Conservation (phyloP, 2,797 vertebrate species). For the Neostethus bicornis region DNA sequence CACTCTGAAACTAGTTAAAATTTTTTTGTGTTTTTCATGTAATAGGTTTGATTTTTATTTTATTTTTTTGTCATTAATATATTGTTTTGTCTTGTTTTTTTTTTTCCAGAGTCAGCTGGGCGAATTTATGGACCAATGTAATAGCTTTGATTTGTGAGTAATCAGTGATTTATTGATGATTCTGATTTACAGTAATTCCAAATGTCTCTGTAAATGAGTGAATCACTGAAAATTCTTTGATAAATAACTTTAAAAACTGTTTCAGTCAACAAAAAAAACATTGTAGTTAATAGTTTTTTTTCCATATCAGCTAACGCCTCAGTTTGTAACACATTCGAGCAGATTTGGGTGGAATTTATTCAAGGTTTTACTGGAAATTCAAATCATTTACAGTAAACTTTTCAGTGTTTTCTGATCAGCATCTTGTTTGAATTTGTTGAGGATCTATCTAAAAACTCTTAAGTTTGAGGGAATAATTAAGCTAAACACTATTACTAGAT, state of each 20-base stretch:
- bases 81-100: slow-evolving; percentile 13
- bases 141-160: slow-evolving; percentile 95
- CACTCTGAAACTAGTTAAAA: not conserved
- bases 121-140: slow-evolving; percentile 94
- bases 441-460: not conserved
- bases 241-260: not conserved
- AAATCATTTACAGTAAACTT: not conserved
- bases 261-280: too few relatives aligned
- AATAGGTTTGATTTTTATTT: not conserved
- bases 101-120: slow-evolving; percentile 84
- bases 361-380: not conserved
- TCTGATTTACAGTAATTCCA: not conserved
- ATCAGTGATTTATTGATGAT: slow-evolving; percentile 1
- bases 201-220: not conserved
- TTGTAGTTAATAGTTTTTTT: too few relatives aligned
- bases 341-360: too few relatives aligned
- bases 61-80: not conserved
- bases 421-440: not conserved
- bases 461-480: too few relatives aligned
- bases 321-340: too few relatives aligned
- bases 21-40: too few relatives aligned
- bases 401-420: not conserved
- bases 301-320: not conserved
- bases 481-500: too few relatives aligned
- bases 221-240: not conserved